Evolutionary conservation across 1,140 invertebrate genomes (phyloP), one percentile per base, ranked within the genome.

Genomic region (Chionoecetes opilio): DNA sequence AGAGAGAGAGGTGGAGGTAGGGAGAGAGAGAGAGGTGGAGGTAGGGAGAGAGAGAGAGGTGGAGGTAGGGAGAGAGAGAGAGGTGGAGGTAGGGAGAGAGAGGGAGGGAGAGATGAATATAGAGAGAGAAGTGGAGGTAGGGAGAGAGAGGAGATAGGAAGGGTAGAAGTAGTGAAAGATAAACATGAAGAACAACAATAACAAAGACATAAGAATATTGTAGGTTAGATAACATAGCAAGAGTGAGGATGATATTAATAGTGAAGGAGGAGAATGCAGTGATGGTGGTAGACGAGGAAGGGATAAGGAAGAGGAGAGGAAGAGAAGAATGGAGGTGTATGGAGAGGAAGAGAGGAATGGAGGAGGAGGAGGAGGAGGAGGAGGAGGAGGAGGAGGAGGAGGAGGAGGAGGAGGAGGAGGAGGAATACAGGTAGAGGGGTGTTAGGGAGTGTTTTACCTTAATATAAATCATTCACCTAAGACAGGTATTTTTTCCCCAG

Each of bases 381-480:
- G n/a, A 14, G 41, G 34, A 37, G 32, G 29, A 29, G 26, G 86
- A 41, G 86, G 26, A 8, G 29, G 86, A 8, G 32, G 26, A 37
- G n/a, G 37, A n/a, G 32, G 29, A 29, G n/a, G 32, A 41, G 37
- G 8, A 29, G 6, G 37, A 37, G 37, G 29, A 29, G 21, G 32
- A 41, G 37, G 26, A 14, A 41, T 0, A 37, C 2, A 37, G 32
- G 3, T 37, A 88, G 34, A 38, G 11, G 38, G 86, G 38, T 29
- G 86, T 37, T 5, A 38, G 86, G 38, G 86, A 88, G 86, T 38
- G 86, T 38, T 37, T 88, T 29, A 11, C 35, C 86, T 1, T 53
- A 8, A 2, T 21, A 14, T 88, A 88, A 88, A 88, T 88, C 86
- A 37, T 88, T 88, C 86, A 88, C 37, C 32, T 29, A 41, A 14